Evolutionary conservation across 2,888 invertebrate genomes (phyloP), one percentile per base, ranked within the genome.

Genomic region (Dione juno): DNA sequence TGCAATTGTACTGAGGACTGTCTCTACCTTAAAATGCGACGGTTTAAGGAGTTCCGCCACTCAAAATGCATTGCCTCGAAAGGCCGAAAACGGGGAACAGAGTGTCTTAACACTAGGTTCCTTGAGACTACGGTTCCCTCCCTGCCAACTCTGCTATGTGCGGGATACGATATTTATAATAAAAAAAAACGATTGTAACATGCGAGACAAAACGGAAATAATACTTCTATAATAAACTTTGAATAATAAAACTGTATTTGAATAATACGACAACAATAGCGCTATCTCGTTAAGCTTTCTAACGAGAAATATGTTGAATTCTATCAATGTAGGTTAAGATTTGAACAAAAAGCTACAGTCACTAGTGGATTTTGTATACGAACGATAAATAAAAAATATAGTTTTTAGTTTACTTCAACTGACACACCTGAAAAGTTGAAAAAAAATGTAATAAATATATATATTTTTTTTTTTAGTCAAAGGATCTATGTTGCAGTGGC

Each of bases 251-350:
- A 61, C 1, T 45, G 28, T 45, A 28, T 43, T 61, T 61, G 43
- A 61, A 61, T 45, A 61, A 45, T 61, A 61, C 28, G 14, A 45
- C 11, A 45, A 61, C 61, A 45, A 45, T 45, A 61, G 45, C 43
- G 35, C n/a, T 16, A 16, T 35, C n/a, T 61, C 43, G 45, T 61
- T 61, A 45, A n/a, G 45, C n/a, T 45, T 45, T 45, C 28, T 61
- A 61, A 35, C 45, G 45, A 11, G 45, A 45, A 45, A n/a, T 16
- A 35, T 57, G 37, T 57, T 37, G 11, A 37, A 57, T 45, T n/a
- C 35, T 28, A 45, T 45, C 61, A 45, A 61, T 45, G n/a, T 61
- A 61, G 61, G 61, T 45, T 35, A 43, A 45, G 45, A 61, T 37
- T 57, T 19, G 7, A 57, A 57, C 16, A 50, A 54, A 37, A 54